These are phyloP conservation scores for Trachythela sp. DNA, from an alignment of 64 coral and sea anemone species.

Conservation along the genomic window DNA sequence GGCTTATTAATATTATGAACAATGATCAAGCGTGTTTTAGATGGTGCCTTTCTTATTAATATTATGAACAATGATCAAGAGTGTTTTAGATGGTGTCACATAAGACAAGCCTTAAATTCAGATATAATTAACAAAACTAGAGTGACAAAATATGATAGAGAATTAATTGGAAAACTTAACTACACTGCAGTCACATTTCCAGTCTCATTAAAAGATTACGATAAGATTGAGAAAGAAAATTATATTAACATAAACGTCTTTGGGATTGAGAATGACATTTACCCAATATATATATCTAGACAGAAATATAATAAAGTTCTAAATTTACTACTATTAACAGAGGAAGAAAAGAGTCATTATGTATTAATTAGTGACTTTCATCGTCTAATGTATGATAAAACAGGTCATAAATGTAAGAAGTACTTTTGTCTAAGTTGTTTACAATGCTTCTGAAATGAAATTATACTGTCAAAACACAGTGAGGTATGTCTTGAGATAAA, in stretches of 20 bases:
- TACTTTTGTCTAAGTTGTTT: slow-evolving; percentile 23
- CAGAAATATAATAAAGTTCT: background rate
- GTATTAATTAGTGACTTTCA: slow-evolving; percentile 15
- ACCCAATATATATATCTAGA: background rate
- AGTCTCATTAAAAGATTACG: slow-evolving; percentile 6
- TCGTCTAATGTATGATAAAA: background rate
- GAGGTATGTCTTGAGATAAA: background rate
- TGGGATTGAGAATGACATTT: background rate
- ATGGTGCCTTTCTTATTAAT: too few species aligned
- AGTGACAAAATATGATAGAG: too few species aligned
- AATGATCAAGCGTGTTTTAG: too few species aligned
- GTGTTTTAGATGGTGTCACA: too few species aligned
- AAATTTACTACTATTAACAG: background rate
- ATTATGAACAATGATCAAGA: too few species aligned
- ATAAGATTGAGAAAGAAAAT: slow-evolving; percentile 13
- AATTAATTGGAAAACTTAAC: too few species aligned
- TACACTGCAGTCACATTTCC: too few species aligned
- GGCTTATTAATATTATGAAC: too few species aligned
- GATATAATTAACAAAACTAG: too few species aligned
- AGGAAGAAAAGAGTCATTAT: slow-evolving; percentile 19
- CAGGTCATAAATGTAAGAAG: too few species aligned
- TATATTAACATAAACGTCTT: slow-evolving; percentile 4
- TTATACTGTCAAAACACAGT: background rate
- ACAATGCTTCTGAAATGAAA: background rate
- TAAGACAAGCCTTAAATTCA: too few species aligned